These are phyloP conservation scores for Drosophila triauraria DNA, from an alignment of 1,140 invertebrate genomes.

Conservation along the genomic window DNA sequence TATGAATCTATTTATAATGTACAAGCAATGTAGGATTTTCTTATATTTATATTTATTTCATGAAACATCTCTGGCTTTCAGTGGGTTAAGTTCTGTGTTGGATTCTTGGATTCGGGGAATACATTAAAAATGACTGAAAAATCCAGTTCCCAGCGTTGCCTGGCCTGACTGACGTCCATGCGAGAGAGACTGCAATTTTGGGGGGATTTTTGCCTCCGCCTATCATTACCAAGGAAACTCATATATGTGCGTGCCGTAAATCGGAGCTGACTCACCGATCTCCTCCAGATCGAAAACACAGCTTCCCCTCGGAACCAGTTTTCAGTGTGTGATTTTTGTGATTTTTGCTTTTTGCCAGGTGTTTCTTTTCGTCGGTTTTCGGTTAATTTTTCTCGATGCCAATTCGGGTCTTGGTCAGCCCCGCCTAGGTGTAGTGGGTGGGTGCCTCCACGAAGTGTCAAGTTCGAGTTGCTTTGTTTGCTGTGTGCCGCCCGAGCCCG, in stretches of 20 bases:
- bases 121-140: slow-evolving; percentile 31
- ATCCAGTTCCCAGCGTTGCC: slow-evolving; percentile 38
- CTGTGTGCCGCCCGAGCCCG: neutral
- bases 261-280: slow-evolving; percentile 38
- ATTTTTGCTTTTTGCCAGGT: slow-evolving; percentile 33
- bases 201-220: slow-evolving; percentile 30
- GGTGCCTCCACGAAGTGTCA: slow-evolving; percentile 24
- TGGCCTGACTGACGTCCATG: slow-evolving; percentile 6
- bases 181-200: slow-evolving; percentile 29
- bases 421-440: slow-evolving; percentile 11
- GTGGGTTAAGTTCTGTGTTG: slow-evolving; percentile 8
- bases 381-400: slow-evolving; percentile 40
- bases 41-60: no score
- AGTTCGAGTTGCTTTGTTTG: slow-evolving; percentile 28
- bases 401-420: slow-evolving; percentile 30
- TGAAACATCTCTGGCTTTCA: neutral
- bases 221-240: slow-evolving; percentile 56
- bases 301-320: slow-evolving; percentile 54
- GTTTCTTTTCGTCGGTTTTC: slow-evolving; percentile 28
- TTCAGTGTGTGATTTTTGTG: slow-evolving; percentile 26
- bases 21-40: no score
- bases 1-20: no score
- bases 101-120: slow-evolving; percentile 30
- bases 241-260: slow-evolving; percentile 48
- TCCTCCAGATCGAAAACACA: slow-evolving; percentile 37